Evolutionary conservation across 1,140 invertebrate species (phyloP).

Genomic region (Drosophila obscura): DNA sequence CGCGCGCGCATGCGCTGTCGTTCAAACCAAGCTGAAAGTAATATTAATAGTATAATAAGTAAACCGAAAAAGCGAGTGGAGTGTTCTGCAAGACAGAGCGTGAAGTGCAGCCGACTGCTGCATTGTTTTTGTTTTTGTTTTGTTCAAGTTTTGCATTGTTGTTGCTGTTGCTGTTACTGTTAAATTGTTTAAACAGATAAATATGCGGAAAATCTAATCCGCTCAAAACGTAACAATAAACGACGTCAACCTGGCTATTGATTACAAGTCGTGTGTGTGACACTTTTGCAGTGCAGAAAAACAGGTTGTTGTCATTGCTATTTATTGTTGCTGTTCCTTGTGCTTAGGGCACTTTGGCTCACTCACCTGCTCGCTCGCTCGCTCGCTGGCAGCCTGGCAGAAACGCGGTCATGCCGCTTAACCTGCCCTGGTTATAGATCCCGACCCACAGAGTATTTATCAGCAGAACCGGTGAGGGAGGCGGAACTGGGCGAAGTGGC

Average conservation of each 20-base stretch:
- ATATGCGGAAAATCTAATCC: slow-evolving; percentile 63
- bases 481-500: slow-evolving; percentile 8
- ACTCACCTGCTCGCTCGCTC: no score
- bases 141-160: slow-evolving; percentile 50
- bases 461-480: background rate
- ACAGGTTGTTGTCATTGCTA: slow-evolving; percentile 46
- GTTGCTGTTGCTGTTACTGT: slow-evolving; percentile 21
- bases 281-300: slow-evolving; percentile 41
- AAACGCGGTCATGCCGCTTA: no score
- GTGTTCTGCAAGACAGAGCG: slow-evolving; percentile 80
- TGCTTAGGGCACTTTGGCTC: no score
- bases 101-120: slow-evolving; percentile 63
- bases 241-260: slow-evolving; percentile 47
- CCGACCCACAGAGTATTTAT: no score
- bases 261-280: slow-evolving; percentile 43
- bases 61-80: slow-evolving; percentile 49
- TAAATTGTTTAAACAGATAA: slow-evolving; percentile 39
- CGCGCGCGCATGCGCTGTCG: slow-evolving; percentile 55
- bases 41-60: background rate
- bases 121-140: slow-evolving; percentile 39
- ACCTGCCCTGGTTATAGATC: no score
- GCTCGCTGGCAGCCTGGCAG: no score
- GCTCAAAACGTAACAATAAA: slow-evolving; percentile 35
- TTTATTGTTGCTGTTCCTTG: no score
- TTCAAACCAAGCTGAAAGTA: slow-evolving; percentile 34